Evolutionary conservation across 1,140 invertebrate species (phyloP), one percentile per base, ranked within the genome.

Genomic region (Pseudomyrmex sp.): DNA sequence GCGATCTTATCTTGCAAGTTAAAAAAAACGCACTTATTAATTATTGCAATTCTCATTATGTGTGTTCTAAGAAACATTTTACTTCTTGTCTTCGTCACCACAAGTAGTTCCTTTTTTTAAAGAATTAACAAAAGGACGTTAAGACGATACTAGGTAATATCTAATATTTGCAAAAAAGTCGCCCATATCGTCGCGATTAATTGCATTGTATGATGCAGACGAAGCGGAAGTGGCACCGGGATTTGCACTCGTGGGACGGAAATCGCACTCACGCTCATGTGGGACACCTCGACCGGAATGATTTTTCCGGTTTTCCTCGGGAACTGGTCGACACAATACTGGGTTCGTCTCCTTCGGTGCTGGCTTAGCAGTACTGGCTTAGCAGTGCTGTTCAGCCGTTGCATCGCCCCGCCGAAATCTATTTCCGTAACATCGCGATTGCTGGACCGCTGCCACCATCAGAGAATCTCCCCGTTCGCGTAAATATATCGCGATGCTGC

Each of bases 361-460:
- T 69, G 48, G 56, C 46, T 76, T 35, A 56, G 63, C 79, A 50
- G 18, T 72, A 82, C 72, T 77, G 72, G 18, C 18, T 18, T 18
- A 18, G 18, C 79, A 50, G 18, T 72, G 84, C 72, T 77, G 72
- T 10, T 84, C 65, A 72, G 63, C 63, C 74, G 82, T 87, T 89
- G 87, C 85, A 89, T 89, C 63, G 73, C 85, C 80, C 87, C 90
- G 87, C 82, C 88, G 89, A 88, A 89, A 75, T 91, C 92, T 94
- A 94, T 94, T 94, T 94, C 91, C 66, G 93, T 91, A 90, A 75
- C 82, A 72, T 59, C 76, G 72, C 69, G 82, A 84, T 73, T 80
- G 89, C 91, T 94, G 93, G 93, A 94, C 90, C 91, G 89, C 82
- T 93, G 93, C 93, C 93, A 93, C 90, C 85, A 84, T 76, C 80